Evolutionary conservation across 2,888 invertebrate species (phyloP).

Genomic region (Harpalus rubripes): DNA sequence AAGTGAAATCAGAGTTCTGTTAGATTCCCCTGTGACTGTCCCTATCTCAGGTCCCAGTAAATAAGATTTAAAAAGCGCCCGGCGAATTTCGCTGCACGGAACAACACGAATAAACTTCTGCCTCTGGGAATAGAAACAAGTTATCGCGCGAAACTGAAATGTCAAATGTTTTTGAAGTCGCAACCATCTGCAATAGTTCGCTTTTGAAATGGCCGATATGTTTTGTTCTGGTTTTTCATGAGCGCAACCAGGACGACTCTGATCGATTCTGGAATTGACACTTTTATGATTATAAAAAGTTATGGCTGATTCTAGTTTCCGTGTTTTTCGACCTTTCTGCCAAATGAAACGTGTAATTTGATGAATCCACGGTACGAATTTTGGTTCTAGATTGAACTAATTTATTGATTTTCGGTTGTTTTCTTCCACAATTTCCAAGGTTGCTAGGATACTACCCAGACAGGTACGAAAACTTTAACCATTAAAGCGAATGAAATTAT

Average conservation of each 20-base stretch:
- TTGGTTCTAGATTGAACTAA: conserved; percentile 41
- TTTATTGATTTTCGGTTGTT: conserved; percentile 39
- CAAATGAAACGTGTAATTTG: conserved; percentile 45
- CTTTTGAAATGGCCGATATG: conserved; percentile 27
- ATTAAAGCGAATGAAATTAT: not conserved
- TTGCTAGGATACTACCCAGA: not conserved
- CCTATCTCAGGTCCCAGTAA: conserved; percentile 51
- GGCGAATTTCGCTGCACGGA: conserved; percentile 34
- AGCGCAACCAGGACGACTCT: not conserved
- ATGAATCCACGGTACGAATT: conserved; percentile 25
- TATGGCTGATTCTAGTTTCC: conserved; percentile 5
- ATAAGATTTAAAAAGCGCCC: conserved; percentile 64
- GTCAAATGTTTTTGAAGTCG: conserved; percentile 61
- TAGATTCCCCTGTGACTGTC: conserved; percentile 36
- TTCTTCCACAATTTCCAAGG: not conserved
- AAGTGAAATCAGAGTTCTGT: conserved; percentile 17
- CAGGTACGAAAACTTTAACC: not conserved
- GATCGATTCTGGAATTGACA: conserved; percentile 51
- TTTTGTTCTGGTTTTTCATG: conserved; percentile 34
- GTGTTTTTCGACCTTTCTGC: conserved; percentile 45
- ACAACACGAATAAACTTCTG: conserved; percentile 51
- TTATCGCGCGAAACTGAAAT: conserved; percentile 58
- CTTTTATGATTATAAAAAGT: conserved; percentile 51
- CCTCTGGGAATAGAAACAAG: conserved; percentile 61
- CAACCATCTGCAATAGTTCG: conserved; percentile 17